A percentile compares a stretch with the other conserved stretches of the same genome.
phyloP scores from a whole-genome alignment of 2,797 vertebrate genomes.

The Chelmon rostratus region DNA sequence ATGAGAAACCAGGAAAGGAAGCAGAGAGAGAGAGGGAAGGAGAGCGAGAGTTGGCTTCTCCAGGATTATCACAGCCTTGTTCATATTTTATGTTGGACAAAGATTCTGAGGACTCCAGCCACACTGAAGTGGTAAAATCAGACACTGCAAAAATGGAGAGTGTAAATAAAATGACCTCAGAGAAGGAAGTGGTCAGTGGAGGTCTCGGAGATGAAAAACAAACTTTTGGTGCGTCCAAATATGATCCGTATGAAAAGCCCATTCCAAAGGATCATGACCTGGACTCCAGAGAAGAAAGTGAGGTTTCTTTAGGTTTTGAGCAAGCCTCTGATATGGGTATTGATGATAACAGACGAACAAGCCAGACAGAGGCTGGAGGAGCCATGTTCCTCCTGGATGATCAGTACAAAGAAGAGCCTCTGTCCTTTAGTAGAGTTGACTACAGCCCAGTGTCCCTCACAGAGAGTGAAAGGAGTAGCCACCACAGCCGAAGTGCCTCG shows the following conservation, averaged over 20 bases:
- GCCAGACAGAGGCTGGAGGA: conserved; percentile 72
- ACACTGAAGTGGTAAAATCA: conserved; percentile 27
- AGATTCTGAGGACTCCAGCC: conserved; percentile 51
- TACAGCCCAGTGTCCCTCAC: conserved; percentile 78
- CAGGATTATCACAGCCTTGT: conserved; percentile 76
- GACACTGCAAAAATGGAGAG: conserved; percentile 52
- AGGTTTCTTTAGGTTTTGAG: conserved; percentile 65
- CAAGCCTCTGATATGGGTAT: conserved; percentile 67
- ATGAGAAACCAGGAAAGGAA: conserved; percentile 79
- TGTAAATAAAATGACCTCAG: conserved; percentile 45
- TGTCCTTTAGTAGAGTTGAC: conserved; percentile 79
- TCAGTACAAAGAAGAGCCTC: conserved; percentile 83
- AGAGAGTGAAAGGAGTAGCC: conserved; percentile 74
- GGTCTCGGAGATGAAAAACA: conserved; percentile 70
- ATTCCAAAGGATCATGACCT: conserved; percentile 71
- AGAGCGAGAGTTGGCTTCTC: conserved; percentile 81
- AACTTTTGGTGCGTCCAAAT: conserved; percentile 78
- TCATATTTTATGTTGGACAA: conserved; percentile 80
- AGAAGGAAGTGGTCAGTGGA: conserved; percentile 50
- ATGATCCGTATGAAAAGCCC: conserved; percentile 87
- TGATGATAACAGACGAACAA: conserved; percentile 80
- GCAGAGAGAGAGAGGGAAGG: conserved; percentile 82
- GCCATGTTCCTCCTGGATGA: conserved; percentile 76
- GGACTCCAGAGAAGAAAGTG: conserved; percentile 69
- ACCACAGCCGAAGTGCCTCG: conserved; percentile 74